Evolutionary conservation across 2,797 vertebrate genomes (phyloP), one percentile per base, ranked within the genome.

Genomic region (Leptatherina wallacei): DNA sequence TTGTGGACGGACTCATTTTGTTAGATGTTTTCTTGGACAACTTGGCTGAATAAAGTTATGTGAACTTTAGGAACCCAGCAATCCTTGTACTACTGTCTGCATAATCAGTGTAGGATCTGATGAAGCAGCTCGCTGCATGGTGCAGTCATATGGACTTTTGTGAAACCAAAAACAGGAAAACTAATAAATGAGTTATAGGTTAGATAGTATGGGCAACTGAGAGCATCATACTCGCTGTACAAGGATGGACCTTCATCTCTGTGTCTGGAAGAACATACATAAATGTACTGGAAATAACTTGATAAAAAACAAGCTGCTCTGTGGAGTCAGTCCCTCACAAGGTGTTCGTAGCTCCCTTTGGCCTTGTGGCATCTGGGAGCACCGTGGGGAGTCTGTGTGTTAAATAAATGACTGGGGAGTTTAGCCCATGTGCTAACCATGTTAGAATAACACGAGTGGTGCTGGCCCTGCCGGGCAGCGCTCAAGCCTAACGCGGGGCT

Each of bases 371-470:
- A 92, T 92, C 89, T 92, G 92, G 88, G 85, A 86, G 78, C 92
- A 71, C 95, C 66, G 84, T 91, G 90, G 94, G 95, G 92, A 88
- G 93, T 89, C 92, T 91, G 84, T 81, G 91, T 95, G 94, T 96
- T 96, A 96, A 97, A 97, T 95, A 95, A 97, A 94, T 94, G 92
- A 92, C 93, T 88, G 90, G 93, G 90, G 86, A 93, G 92, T 95
- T 93, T 83, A 91, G 89, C 92, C 94, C 97, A 99, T 98, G 94
- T 98, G 97, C 96, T 97, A 95, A 92, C 96, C 96, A 97, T 95
- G 96, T 98, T 98, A 96, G 75, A 95, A 97, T 95, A 99, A 98
- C 95, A 99, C 5, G 24, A 74, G 72, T 65, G 33, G 82, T 27
- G 22, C 80, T 29, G 71, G 88, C 63, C 89, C 88, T 49, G 70